Percentiles rank a stretch among this genome's conserved stretches.
Conservation (phyloP, 2,888 invertebrate species). For the Norana najaformis region DNA sequence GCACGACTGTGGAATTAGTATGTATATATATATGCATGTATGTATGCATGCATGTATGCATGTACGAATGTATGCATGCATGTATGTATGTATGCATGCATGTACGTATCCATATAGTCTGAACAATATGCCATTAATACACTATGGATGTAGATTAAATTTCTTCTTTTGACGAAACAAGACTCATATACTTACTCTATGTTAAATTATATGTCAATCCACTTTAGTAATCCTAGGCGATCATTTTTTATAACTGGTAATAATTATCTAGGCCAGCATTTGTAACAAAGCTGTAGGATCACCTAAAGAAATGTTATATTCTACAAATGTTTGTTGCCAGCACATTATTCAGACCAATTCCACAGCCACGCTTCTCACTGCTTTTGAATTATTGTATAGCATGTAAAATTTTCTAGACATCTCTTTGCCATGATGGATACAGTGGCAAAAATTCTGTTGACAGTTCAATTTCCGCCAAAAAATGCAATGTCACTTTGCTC, state of each 20-base stretch:
- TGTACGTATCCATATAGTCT: too few species aligned
- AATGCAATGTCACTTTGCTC: neutral
- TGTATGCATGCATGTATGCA: too few species aligned
- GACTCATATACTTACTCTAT: neutral
- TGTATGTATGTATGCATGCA: too few species aligned
- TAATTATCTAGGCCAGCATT: neutral
- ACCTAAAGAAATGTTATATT: neutral
- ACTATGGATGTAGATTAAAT: neutral
- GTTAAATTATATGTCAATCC: neutral
- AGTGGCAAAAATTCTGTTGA: neutral
- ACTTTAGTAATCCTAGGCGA: neutral
- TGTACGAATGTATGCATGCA: too few species aligned
- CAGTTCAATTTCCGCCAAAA: neutral
- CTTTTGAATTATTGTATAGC: neutral
- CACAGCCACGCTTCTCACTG: neutral
- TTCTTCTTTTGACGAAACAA: neutral
- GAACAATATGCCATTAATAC: too few species aligned
- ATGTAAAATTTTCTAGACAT: neutral
- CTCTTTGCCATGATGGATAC: neutral
- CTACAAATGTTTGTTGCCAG: neutral
- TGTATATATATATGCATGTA: too few species aligned
- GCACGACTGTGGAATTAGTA: too few species aligned
- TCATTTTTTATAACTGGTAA: too few species aligned
- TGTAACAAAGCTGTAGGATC: neutral
- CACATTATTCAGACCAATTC: neutral